Conservation (phyloP, 2,797 vertebrate species). For the Falco biarmicus region DNA sequence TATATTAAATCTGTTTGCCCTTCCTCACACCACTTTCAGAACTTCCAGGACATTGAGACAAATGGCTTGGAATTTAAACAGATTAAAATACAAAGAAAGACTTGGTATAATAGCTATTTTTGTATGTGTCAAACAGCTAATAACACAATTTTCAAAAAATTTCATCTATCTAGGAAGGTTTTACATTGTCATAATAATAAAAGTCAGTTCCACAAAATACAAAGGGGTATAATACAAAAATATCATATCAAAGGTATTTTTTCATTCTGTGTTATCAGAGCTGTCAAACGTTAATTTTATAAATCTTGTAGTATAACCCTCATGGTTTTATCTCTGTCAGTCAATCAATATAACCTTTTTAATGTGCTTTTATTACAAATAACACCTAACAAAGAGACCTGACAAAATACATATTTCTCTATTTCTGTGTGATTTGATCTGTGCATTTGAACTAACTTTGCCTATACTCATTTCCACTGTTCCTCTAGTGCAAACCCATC, state of each 20-base stretch:
- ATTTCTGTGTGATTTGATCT: background rate
- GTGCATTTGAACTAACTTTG: background rate
- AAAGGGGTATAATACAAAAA: background rate
- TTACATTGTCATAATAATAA: background rate
- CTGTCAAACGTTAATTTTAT: conserved; percentile 14
- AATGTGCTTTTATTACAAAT: background rate
- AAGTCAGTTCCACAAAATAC: background rate
- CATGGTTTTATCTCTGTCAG: background rate
- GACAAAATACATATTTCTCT: background rate
- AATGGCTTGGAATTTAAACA: background rate
- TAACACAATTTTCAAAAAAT: background rate
- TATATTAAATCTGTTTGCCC: background rate
- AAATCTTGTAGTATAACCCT: background rate
- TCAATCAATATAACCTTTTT: background rate
- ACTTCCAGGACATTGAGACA: background rate
- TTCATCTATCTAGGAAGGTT: background rate
- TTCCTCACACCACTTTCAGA: background rate
- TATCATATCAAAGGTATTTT: background rate
- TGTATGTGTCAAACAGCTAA: background rate
- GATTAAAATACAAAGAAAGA: background rate
- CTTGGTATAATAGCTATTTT: background rate
- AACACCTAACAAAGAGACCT: background rate
- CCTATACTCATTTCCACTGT: background rate
- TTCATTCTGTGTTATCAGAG: background rate
- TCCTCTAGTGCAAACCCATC: background rate